Evolutionary conservation across 2,888 invertebrate genomes (phyloP), one percentile per base, ranked within the genome.

Genomic region (Agriopis marginaria): DNA sequence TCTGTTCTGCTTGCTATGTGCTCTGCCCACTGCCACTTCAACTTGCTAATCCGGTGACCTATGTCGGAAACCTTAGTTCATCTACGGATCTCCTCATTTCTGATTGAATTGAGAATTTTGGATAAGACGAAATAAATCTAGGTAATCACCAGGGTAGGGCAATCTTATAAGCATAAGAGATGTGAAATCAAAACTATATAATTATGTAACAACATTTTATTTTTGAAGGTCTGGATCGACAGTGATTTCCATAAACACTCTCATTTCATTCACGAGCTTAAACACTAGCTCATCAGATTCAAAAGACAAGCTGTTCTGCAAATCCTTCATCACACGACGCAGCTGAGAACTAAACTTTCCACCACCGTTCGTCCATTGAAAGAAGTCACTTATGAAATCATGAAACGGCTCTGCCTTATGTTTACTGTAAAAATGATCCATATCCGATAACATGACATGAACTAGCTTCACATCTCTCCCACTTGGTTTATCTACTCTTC

Each of bases 401-500:
- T 81, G 79, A 66, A 90, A 90, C 0, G 85, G 85, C 49, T 85
- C 83, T 0, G 74, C 59, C 32, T 80, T 85, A 0, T 77, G 72
- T 12, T 77, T 82, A 50, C 81, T 80, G 45, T 86, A 91, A 53
- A 88, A 78, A 56, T 87, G 83, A 71, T 92, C 92, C 79, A 92
- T 76, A 70, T 92, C 91, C 6, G 91, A 91, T 7, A 92, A 70
- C 68, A 92, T 90, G 0, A 78, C 78, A 54, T 89, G 80, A 0
- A 89, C 74, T 50, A 92, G 68, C 42, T 85, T 77, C 3, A 85
- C 79, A 10, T 92, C 90, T 45, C 80, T 80, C 0, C 82, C 83
- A 14, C 79, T 75, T 5, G 68, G 62, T 3, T 68, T 54, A 10
- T 79, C 75, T 0, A 9, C 8, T 42, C 10, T 39, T 32, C 58